Evolutionary conservation across 2,888 invertebrate genomes (phyloP).

Genomic region (Epistrophe eligans): DNA sequence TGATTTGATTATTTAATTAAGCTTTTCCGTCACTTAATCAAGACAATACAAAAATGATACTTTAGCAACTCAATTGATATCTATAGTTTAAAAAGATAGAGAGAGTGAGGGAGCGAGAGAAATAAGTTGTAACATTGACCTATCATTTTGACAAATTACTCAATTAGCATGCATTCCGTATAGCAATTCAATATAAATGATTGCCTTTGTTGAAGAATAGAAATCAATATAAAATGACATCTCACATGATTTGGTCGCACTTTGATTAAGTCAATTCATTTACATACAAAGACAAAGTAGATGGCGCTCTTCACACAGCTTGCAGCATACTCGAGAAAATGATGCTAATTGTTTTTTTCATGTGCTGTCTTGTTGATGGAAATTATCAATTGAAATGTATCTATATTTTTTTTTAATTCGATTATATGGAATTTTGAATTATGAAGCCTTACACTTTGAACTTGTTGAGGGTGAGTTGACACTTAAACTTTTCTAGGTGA

Average conservation of each 20-base stretch:
- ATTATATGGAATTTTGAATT: neutral
- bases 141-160: constrained; percentile 27
- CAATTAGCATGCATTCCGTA: neutral
- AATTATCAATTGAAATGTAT: neutral
- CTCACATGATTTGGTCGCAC: neutral
- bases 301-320: neutral
- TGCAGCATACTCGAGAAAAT: neutral
- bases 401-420: neutral
- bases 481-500: neutral
- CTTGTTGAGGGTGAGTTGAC: neutral
- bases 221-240: neutral
- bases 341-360: neutral
- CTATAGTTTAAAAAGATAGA: neutral
- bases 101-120: too few species aligned
- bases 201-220: neutral
- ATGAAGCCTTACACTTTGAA: neutral
- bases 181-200: constrained; percentile 10
- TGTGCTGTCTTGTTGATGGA: neutral
- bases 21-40: constrained; percentile 21
- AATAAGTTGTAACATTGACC: neutral
- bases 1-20: constrained; percentile 28
- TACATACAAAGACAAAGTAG: neutral
- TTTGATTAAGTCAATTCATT: neutral
- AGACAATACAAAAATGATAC: neutral
- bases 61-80: neutral